Percentiles rank a stretch among this genome's conserved stretches.
phyloP scores from a whole-genome alignment of 2,888 invertebrate genomes.

The Conops quadrifasciatus region DNA sequence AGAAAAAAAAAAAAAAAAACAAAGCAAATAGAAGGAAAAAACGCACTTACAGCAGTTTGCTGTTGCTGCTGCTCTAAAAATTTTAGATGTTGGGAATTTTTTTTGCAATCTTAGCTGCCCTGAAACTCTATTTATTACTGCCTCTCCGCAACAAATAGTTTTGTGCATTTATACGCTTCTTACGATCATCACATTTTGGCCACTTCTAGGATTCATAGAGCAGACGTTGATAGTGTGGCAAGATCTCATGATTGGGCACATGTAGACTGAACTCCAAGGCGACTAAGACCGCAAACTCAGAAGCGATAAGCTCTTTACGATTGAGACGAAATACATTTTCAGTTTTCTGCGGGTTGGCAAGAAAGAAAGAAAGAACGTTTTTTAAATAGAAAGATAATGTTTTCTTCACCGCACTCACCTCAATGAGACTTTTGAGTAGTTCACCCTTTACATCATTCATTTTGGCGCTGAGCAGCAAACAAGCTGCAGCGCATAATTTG shows the following conservation, averaged over 20 bases:
- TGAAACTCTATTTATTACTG: constrained; percentile 52
- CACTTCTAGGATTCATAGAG: constrained; percentile 87
- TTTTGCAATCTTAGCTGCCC: neutral
- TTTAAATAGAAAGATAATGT: neutral
- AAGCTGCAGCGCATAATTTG: constrained; percentile 94
- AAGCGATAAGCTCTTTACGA: constrained; percentile 87
- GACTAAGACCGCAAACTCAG: constrained; percentile 94
- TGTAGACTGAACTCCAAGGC: constrained; percentile 94
- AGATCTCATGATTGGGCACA: constrained; percentile 89
- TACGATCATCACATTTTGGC: constrained; percentile 44
- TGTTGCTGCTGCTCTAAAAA: too few species aligned
- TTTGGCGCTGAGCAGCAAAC: constrained; percentile 92
- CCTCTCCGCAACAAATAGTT: constrained; percentile 54
- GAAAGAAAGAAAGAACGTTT: constrained; percentile 46
- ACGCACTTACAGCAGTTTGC: too few species aligned
- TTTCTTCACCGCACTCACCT: constrained; percentile 69
- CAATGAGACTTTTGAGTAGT: constrained; percentile 83
- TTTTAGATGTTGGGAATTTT: too few species aligned
- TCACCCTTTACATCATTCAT: constrained; percentile 96
- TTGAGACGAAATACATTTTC: constrained; percentile 90
- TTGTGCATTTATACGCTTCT: constrained; percentile 53
- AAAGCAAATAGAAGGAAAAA: too few species aligned
- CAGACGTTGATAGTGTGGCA: constrained; percentile 94
- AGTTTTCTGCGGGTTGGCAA: constrained; percentile 80
- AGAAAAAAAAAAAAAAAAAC: too few species aligned